Conservation (phyloP, 1,140 invertebrate genomes). For the Argopecten irradians region DNA sequence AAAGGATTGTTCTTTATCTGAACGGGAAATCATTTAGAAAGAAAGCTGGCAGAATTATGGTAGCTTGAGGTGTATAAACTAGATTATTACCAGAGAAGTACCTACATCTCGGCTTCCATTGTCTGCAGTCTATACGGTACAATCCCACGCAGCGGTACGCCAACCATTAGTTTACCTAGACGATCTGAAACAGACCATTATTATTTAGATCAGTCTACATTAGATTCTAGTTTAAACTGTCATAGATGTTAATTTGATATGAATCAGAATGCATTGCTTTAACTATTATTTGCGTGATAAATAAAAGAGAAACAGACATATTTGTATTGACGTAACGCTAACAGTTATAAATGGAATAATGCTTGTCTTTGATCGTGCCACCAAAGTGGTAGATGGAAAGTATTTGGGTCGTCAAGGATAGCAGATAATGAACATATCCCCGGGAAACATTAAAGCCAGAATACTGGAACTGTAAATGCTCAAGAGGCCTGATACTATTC, state of each 20-base stretch:
- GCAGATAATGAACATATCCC: too few species aligned
- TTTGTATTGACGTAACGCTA: too few species aligned
- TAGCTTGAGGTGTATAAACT: neutral
- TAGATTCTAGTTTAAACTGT: neutral
- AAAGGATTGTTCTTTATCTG: neutral
- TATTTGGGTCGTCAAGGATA: too few species aligned
- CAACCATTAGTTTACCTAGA: neutral
- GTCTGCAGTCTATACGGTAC: neutral
- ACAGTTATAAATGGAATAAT: too few species aligned
- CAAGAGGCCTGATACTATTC: too few species aligned
- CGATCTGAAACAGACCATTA: neutral
- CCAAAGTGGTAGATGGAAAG: too few species aligned
- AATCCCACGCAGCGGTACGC: neutral
- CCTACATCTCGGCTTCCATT: neutral
- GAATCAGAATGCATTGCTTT: too few species aligned
- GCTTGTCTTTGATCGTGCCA: too few species aligned
- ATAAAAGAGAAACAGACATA: too few species aligned
- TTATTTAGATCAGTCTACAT: neutral
- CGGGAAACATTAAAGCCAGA: too few species aligned
- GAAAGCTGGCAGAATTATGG: neutral
- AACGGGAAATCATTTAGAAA: neutral
- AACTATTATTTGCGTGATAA: too few species aligned
- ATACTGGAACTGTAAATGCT: too few species aligned
- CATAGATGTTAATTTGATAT: neutral
- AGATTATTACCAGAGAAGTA: neutral